These are phyloP conservation scores for Geotrypetes seraphini DNA, from an alignment of 2,797 vertebrate genomes.

Conservation along the genomic window DNA sequence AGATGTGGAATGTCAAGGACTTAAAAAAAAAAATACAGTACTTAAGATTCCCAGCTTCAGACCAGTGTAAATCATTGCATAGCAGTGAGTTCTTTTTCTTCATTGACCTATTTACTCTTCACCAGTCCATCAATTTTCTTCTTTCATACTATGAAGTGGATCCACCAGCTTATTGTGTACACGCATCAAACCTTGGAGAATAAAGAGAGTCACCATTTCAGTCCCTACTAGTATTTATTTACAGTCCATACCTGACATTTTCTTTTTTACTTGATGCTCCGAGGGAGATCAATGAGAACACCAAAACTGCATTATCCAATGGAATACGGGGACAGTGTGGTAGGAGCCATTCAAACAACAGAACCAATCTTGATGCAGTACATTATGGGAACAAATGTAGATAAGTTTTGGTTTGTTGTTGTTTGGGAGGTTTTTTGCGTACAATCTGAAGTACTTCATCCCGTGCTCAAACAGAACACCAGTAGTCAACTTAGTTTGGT, in stretches of 20 bases:
- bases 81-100: conserved; percentile 41
- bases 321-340: too few species aligned
- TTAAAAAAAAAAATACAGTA: conserved; percentile 40
- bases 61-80: conserved; percentile 42
- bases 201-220: conserved; percentile 30
- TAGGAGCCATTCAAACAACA: too few species aligned
- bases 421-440: too few species aligned
- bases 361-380: too few species aligned
- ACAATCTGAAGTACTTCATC: too few species aligned
- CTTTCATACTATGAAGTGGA: conserved; percentile 67
- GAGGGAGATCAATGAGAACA: too few species aligned
- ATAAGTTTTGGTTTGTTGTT: too few species aligned
- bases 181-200: conserved; percentile 63
- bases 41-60: conserved; percentile 33
- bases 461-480: too few species aligned
- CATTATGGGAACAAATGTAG: too few species aligned
- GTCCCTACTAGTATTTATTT: conserved; percentile 11
- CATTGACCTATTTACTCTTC: conserved; percentile 36
- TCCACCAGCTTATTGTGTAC: conserved; percentile 72
- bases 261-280: too few species aligned
- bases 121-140: conserved; percentile 50
- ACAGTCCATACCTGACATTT: conserved; percentile 9
- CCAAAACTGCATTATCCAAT: too few species aligned
- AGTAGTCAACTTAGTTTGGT: too few species aligned
- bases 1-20: conserved; percentile 48